Percentiles rank a stretch among this genome's conserved stretches.
Evolutionary conservation across 2,888 invertebrate genomes (phyloP).

Genomic region (Andrena trimmerana): DNA sequence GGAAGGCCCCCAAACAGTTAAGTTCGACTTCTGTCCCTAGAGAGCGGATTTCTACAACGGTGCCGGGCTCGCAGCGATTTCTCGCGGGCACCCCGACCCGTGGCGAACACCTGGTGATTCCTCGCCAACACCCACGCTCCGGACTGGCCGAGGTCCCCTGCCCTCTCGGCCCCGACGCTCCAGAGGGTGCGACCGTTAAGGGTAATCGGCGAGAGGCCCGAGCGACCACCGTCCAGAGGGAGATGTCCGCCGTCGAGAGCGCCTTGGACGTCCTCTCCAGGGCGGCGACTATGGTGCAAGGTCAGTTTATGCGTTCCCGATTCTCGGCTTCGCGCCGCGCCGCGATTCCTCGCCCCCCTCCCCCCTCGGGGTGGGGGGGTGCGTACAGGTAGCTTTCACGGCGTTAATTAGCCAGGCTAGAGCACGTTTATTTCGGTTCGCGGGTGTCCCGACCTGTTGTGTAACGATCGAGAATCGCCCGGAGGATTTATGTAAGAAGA

Average conservation of each 20-base stretch:
- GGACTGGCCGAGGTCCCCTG: not conserved
- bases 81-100: conserved; percentile 33
- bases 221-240: conserved; percentile 62
- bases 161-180: not conserved
- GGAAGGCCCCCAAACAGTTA: conserved; percentile 76
- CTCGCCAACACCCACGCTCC: not conserved
- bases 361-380: no score
- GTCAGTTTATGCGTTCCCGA: conserved; percentile 73
- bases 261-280: conserved; percentile 94
- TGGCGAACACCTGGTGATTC: conserved; percentile 33
- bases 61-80: conserved; percentile 30
- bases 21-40: conserved; percentile 68
- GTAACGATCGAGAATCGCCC: conserved; percentile 7
- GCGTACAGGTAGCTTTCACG: not conserved
- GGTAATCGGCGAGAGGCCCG: conserved; percentile 14
- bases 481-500: conserved; percentile 45
- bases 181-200: conserved; percentile 23
- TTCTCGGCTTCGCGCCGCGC: not conserved
- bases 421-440: conserved; percentile 31
- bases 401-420: conserved; percentile 12
- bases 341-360: not conserved
- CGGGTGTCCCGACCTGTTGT: conserved; percentile 23
- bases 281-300: conserved; percentile 95
- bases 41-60: conserved; percentile 49
- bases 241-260: conserved; percentile 92